phyloP scores from a whole-genome alignment of 2,113 vertebrate species.

The Spizaetus ornatus region DNA sequence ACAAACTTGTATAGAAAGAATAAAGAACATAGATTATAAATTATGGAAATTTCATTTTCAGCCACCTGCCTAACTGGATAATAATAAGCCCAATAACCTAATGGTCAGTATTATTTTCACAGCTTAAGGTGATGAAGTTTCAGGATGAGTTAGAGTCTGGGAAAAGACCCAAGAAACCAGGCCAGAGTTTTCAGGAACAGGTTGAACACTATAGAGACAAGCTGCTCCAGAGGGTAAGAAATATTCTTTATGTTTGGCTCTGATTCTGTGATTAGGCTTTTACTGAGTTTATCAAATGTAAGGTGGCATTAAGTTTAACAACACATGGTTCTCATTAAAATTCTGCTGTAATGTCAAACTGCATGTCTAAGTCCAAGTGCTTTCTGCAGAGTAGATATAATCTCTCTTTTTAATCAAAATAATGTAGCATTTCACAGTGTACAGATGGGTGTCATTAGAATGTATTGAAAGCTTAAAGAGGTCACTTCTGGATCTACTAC shows the following conservation, averaged over 20 bases:
- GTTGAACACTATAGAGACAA: constrained; percentile 98
- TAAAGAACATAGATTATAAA: not conserved
- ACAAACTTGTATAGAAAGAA: not conserved
- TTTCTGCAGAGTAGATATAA: not conserved
- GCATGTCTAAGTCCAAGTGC: not conserved
- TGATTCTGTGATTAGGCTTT: constrained; percentile 1
- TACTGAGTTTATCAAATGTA: not conserved
- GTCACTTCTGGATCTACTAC: not conserved
- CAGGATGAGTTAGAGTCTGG: constrained; percentile 98
- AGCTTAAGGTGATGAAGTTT: constrained; percentile 99
- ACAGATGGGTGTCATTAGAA: not conserved
- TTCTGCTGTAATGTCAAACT: not conserved
- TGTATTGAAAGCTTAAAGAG: not conserved
- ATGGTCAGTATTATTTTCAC: constrained; percentile 59
- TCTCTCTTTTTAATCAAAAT: not conserved
- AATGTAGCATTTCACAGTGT: not conserved
- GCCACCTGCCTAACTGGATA: not conserved
- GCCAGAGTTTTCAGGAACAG: constrained; percentile 96
- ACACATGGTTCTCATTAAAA: not conserved
- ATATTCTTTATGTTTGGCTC: constrained; percentile 21
- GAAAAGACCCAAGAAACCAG: constrained; percentile 94
- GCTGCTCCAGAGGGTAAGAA: constrained; percentile 91
- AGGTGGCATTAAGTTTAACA: not conserved
- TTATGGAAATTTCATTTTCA: constrained; percentile 9
- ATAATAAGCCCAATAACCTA: constrained; percentile 22